Evolutionary conservation across 2,113 vertebrate species (phyloP).

Genomic region (Mus spicilegus): DNA sequence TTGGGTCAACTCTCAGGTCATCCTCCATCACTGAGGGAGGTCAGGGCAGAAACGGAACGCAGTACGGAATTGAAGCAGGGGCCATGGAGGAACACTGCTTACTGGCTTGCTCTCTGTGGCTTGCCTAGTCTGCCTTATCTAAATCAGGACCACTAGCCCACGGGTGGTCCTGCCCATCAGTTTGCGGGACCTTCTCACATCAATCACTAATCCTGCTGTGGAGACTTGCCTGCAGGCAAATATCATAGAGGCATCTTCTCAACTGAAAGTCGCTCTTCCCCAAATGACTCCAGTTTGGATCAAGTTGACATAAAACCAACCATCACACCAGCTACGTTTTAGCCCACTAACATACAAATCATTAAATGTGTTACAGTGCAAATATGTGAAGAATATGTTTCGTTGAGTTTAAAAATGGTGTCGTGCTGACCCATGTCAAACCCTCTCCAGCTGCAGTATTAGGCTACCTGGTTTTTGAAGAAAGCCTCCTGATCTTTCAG

Average conservation of each 20-base stretch:
- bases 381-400: background rate
- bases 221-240: background rate
- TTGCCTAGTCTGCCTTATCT: background rate
- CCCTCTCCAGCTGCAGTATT: background rate
- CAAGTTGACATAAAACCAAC: background rate
- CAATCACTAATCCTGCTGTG: too few species aligned
- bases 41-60: background rate
- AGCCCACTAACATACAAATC: background rate
- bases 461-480: slow-evolving; percentile 84
- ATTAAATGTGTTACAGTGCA: background rate
- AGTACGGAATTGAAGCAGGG: background rate
- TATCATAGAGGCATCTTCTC: background rate
- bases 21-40: background rate
- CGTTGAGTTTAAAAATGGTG: background rate
- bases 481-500: slow-evolving; percentile 85
- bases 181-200: background rate
- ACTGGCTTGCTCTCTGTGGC: background rate
- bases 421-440: background rate
- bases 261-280: background rate
- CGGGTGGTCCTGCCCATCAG: too few species aligned
- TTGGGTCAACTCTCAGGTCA: background rate
- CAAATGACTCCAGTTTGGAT: background rate
- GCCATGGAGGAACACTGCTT: background rate
- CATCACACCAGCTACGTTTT: background rate
- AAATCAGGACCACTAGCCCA: background rate